Evolutionary conservation across 2,113 vertebrate genomes (phyloP).

Genomic region (Copsychus sechellarum): DNA sequence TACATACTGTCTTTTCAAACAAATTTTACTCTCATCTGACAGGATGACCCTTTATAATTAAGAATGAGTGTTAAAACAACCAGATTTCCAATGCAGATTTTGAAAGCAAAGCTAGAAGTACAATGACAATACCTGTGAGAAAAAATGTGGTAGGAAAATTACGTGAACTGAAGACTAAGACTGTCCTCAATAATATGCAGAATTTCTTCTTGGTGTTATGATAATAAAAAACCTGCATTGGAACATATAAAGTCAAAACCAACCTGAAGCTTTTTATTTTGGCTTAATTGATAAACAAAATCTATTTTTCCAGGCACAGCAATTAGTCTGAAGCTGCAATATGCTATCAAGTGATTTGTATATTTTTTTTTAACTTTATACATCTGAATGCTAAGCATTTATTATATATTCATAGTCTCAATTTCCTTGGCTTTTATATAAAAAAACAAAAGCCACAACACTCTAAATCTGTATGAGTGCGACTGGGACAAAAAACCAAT

Average conservation of each 20-base stretch:
- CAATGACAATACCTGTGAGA: not conserved
- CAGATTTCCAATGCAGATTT: not conserved
- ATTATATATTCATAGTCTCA: not conserved
- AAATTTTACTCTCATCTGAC: not conserved
- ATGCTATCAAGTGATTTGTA: not conserved
- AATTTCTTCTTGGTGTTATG: not conserved
- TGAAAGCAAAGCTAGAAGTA: not conserved
- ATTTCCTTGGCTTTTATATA: not conserved
- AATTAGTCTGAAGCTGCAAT: not conserved
- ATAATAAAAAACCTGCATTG: rapidly evolving
- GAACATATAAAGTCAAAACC: not conserved
- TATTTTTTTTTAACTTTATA: not conserved
- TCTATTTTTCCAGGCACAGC: not conserved
- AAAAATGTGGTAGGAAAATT: not conserved
- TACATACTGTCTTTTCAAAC: not conserved
- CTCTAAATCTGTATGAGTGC: not conserved
- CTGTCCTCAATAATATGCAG: not conserved
- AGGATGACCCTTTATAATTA: not conserved
- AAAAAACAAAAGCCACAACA: not conserved
- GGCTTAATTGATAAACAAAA: not conserved
- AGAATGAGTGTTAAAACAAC: not conserved
- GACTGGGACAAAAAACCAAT: not conserved
- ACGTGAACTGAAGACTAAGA: not conserved
- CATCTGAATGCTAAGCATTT: not conserved
- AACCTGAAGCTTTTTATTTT: not conserved